Evolutionary conservation across 2,888 invertebrate species (phyloP), one percentile per base, ranked within the genome.

Genomic region (Ormyrus rosae): DNA sequence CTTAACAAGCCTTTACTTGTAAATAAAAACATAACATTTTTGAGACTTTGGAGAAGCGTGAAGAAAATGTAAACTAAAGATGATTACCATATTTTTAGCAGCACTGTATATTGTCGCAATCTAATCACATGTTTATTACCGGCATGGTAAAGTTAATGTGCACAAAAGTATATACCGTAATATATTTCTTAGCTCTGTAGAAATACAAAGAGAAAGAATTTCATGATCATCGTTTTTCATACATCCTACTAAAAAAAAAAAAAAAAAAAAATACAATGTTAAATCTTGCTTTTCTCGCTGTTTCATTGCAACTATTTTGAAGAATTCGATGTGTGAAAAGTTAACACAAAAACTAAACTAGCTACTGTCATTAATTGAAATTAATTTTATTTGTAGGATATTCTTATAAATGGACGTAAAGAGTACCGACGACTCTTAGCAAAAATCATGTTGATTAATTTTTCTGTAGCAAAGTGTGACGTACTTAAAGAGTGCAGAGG

Each of bases 21-120:
- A 63, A 46, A 58, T 5, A 34, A 34, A 34, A 34, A 34, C 34
- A 34, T 34, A 34, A 34, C 34, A 34, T 34, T 34, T 34, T 34
- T 34, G 34, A 34, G 48, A 72, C 51, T 53, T 13, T 61, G 34
- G 70, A 61, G 72, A 50, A 68, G 58, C 10, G 34, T 34, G 55
- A 64, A 71, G 45, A 64, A 73, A 67, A 58, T 50, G 67, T 34
- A 34, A 34, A 34, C 34, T 76, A 51, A 68, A 72, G 46, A 72
- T 73, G 77, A 82, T 82, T 82, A 82, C 82, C 82, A 82, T 82
- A 82, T 82, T 82, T 72, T 80, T 80, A 82, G 82, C 51, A 80
- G 82, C 80, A 82, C 82, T 82, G 82, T 82, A 80, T 69, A 82
- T 80, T 82, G 73, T 80, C 74, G 77, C 82, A 82, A 77, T 82